These are phyloP conservation scores for Artemia franciscana DNA, from an alignment of 1,140 invertebrate genomes.

Conservation along the genomic window DNA sequence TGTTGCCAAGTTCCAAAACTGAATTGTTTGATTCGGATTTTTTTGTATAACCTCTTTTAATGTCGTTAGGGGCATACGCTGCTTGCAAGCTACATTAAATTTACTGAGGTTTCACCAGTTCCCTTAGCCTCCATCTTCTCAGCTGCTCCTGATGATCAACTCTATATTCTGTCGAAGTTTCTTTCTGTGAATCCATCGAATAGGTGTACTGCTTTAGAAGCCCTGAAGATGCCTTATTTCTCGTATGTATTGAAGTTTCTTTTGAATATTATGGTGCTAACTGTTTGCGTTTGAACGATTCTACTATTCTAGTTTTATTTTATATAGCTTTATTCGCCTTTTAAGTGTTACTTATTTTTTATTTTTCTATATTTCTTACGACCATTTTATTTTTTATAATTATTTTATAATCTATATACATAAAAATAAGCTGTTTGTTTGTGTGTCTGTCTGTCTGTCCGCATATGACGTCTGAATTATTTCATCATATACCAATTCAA, in stretches of 20 bases:
- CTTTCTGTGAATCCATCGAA: conserved; percentile 62
- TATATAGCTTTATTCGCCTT: no score
- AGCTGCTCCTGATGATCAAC: conserved; percentile 76
- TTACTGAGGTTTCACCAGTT: conserved; percentile 60
- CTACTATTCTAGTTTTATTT: no score
- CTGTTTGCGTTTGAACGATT: no score
- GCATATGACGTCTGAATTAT: no score
- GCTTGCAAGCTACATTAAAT: conserved; percentile 77
- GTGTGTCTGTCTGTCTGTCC: no score
- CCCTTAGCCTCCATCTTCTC: conserved; percentile 80
- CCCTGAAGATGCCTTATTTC: conserved; percentile 59
- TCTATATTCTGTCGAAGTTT: conserved; percentile 53
- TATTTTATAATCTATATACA: no score
- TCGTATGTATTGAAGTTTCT: conserved; percentile 23
- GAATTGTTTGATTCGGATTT: neutral
- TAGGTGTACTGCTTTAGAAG: conserved; percentile 54
- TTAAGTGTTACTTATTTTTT: no score
- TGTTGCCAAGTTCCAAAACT: no score
- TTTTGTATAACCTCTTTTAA: neutral
- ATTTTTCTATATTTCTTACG: neutral
- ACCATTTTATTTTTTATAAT: neutral
- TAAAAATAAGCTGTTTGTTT: no score
- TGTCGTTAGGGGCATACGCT: conserved; percentile 41
- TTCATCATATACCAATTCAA: no score
- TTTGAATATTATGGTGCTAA: no score